Base-by-base conservation (phyloP, 1,140 invertebrate genomes). In the Rhopalosiphum maidis region DNA sequence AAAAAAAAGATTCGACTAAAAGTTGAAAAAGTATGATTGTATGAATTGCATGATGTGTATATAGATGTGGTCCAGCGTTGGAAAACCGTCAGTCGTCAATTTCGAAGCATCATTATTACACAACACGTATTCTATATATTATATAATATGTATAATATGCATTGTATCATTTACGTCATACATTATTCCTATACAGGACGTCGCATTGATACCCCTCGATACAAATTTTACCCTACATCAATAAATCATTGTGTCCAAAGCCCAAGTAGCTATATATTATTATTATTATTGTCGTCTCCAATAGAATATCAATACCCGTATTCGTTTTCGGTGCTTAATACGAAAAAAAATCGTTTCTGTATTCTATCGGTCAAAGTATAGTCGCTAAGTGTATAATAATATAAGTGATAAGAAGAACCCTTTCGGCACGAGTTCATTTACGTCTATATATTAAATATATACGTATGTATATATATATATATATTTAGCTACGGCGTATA, bases 351-450 rank as follows among this genome's bases (percentile, higher is more conserved):
- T 77, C 60, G 30, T 77, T 77, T 77, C n/a, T 77, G 60, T 77
- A 77, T 77, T 77, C 60, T n/a, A n/a, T 77, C 30, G 60, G 60
- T n/a, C 30, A n/a, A 77, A 77, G 60, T 18, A n/a, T n/a, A 77
- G 60, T n/a, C 15, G 60, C 60, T 15, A n/a, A 77, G 11, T 77
- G 18, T 77, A 77, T n/a, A 77, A 77, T 77, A 35, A 77, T 77
- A 77, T 77, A 77, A 77, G 60, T 77, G 60, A 77, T 77, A 77
- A 77, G 60, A 77, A n/a, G 60, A 77, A 77, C 60, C 60, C 60
- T 77, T 77, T 77, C 60, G 60, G 60, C 60, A 77, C 60, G 60
- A 77, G 60, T 77, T n/a, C 60, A 77, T 77, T 77, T 77, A 77
- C 30, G 60, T 77, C 60, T n/a, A 18, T n/a, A n/a, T 77, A 0